Conservation (phyloP, 2,113 vertebrate species). For the Tragelaphus strepsiceros region DNA sequence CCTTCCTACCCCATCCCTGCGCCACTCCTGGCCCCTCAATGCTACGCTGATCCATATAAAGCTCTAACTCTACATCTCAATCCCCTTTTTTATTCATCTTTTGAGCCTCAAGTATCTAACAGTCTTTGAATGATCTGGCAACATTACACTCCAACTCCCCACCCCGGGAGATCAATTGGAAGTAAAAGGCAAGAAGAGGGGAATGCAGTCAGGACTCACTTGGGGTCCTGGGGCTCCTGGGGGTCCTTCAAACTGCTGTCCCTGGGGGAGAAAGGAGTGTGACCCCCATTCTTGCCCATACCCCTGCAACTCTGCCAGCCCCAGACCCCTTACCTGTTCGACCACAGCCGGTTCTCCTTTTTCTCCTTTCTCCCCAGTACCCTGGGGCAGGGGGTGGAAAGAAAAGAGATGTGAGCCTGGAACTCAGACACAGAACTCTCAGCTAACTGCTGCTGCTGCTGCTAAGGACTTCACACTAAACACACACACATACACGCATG, state of each 20-base stretch:
- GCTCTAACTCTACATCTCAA: neutral
- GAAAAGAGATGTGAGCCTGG: neutral
- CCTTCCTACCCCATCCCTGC: neutral
- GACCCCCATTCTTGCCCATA: neutral
- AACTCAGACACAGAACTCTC: neutral
- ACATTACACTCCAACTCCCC: neutral
- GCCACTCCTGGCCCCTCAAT: neutral
- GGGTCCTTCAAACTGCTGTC: constrained; percentile 81
- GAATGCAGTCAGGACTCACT: constrained; percentile 73
- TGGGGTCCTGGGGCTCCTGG: constrained; percentile 81
- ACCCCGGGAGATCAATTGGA: neutral
- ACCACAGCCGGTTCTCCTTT: constrained; percentile 85
- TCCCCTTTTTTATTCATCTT: neutral
- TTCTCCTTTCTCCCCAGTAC: constrained; percentile 83
- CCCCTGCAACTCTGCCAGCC: neutral
- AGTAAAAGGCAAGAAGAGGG: neutral
- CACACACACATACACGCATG: rapidly evolving
- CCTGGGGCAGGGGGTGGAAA: neutral
- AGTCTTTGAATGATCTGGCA: neutral
- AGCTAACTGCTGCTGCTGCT: no score
- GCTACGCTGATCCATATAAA: neutral
- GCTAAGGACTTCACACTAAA: no score
- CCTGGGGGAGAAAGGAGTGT: constrained; percentile 76
- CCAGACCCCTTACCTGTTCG: constrained; percentile 82
- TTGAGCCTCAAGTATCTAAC: neutral